A percentile compares a stretch with the other conserved stretches of the same genome.
Evolutionary conservation across 2,797 vertebrate genomes (phyloP).

Genomic region (Sphenodon punctatus): DNA sequence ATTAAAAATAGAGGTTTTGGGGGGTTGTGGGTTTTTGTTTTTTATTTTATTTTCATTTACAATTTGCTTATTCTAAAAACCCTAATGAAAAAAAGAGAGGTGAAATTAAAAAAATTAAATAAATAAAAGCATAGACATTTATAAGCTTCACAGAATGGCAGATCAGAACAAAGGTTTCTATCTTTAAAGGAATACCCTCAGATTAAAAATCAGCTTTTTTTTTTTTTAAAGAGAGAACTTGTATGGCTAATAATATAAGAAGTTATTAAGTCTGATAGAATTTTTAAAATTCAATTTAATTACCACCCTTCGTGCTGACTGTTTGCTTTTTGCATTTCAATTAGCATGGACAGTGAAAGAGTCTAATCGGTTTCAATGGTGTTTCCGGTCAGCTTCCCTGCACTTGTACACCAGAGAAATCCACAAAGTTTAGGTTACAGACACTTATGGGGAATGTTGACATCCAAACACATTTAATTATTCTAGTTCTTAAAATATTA

Average conservation of each 20-base stretch:
- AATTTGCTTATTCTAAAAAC: conserved; percentile 57
- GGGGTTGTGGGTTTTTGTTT: too few species aligned
- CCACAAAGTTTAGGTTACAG: neutral
- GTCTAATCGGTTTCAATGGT: neutral
- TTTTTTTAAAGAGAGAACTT: neutral
- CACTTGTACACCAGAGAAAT: neutral
- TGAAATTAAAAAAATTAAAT: conserved; percentile 36
- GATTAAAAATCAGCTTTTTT: neutral
- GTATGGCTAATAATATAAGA: neutral
- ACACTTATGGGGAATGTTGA: neutral
- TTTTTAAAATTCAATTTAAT: neutral
- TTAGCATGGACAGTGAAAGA: neutral
- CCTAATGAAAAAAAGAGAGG: conserved; percentile 19
- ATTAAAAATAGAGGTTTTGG: too few species aligned
- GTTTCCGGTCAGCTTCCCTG: neutral
- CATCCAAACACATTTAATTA: neutral
- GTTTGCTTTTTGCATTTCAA: neutral
- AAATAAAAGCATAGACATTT: conserved; percentile 27
- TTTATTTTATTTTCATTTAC: conserved; percentile 64
- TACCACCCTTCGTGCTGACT: neutral
- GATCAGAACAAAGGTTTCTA: neutral
- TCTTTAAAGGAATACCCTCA: neutral
- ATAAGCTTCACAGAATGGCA: neutral
- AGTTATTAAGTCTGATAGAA: neutral
- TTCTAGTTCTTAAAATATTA: neutral